These are phyloP conservation scores for Eudyptes chrysolophus DNA, from an alignment of 2,113 vertebrate genomes.

Conservation along the genomic window DNA sequence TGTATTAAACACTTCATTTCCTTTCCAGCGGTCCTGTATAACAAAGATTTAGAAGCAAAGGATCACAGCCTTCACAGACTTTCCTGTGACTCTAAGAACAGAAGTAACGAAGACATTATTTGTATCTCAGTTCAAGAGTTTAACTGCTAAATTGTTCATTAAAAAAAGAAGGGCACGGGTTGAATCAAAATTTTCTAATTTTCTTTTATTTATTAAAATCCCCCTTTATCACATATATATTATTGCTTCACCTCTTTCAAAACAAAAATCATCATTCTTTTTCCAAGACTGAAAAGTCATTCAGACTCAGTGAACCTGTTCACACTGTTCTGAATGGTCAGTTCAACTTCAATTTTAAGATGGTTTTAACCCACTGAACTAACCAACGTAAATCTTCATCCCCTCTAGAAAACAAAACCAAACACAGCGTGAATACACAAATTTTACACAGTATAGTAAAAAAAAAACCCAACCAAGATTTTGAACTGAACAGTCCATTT, in stretches of 20 bases:
- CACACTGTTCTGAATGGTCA: background rate
- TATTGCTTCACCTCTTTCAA: background rate
- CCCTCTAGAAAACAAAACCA: background rate
- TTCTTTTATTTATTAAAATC: background rate
- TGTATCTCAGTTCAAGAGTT: background rate
- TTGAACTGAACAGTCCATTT: background rate
- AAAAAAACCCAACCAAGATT: background rate
- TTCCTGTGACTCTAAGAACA: background rate
- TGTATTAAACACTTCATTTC: background rate
- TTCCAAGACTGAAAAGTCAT: background rate
- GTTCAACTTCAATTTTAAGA: background rate
- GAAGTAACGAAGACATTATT: background rate
- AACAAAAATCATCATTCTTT: background rate
- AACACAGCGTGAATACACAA: background rate
- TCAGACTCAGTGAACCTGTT: background rate
- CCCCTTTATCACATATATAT: background rate
- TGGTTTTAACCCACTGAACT: background rate
- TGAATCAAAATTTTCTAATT: background rate
- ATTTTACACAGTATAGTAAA: background rate
- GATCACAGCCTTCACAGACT: background rate
- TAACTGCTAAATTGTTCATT: background rate
- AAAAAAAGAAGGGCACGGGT: background rate
- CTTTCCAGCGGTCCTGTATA: background rate
- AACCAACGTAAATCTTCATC: background rate
- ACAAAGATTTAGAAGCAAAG: background rate